Evolutionary conservation across 2,113 vertebrate genomes (phyloP).

Genomic region (Glaucomys volans): DNA sequence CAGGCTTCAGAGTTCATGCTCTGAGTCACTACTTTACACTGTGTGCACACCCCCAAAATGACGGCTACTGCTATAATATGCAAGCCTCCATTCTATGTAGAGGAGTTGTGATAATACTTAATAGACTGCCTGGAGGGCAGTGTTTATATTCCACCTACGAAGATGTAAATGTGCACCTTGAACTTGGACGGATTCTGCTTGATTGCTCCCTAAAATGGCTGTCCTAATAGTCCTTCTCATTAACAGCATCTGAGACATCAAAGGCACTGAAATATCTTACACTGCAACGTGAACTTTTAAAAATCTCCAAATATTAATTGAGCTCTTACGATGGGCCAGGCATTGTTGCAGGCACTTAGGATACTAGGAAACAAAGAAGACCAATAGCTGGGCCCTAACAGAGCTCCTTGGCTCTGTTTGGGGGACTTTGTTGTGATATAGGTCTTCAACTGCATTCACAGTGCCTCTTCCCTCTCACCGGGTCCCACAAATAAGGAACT

Average conservation of each 20-base stretch:
- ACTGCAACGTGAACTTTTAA: not conserved
- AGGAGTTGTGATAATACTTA: not conserved
- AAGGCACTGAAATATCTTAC: not conserved
- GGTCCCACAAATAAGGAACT: not conserved
- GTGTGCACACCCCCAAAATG: accelerated
- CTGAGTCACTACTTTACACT: not conserved
- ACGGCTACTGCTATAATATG: accelerated
- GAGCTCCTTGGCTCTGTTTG: not conserved
- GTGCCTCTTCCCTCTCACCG: not conserved
- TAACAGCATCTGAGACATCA: not conserved
- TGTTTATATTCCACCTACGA: not conserved
- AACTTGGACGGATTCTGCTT: not conserved
- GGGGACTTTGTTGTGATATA: not conserved
- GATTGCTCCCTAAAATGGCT: not conserved
- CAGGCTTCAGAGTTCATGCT: not conserved
- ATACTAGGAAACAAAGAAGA: not conserved
- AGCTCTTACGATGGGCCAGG: not conserved
- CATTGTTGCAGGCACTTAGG: not conserved
- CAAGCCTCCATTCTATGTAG: not conserved
- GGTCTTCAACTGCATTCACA: not conserved
- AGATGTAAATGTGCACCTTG: not conserved
- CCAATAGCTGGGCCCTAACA: not conserved
- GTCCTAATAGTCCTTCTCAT: not conserved
- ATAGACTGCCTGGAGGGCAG: not conserved
- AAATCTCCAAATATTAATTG: not conserved